Percentiles rank a stretch among this genome's conserved stretches.
phyloP scores from a whole-genome alignment of 2,113 vertebrate species.

The Xenopus borealis region DNA sequence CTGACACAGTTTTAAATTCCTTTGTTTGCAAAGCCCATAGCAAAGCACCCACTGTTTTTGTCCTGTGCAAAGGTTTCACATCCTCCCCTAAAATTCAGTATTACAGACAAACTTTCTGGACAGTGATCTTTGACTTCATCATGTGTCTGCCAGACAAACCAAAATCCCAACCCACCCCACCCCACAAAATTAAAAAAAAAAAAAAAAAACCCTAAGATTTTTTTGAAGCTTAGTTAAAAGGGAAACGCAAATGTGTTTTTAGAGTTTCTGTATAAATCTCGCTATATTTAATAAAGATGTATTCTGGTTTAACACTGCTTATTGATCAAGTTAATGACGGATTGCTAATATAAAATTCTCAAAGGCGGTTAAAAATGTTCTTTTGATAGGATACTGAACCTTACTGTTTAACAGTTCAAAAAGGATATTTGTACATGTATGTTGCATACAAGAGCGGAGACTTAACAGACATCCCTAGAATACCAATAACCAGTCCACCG shows the following conservation, averaged over 20 bases:
- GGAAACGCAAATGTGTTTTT: conserved; percentile 67
- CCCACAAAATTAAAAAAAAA: conserved; percentile 52
- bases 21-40: conserved; percentile 54
- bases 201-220: conserved; percentile 64
- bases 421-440: conserved; percentile 64
- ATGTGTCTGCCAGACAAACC: conserved; percentile 52
- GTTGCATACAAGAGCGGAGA: conserved; percentile 67
- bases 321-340: conserved; percentile 74
- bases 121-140: conserved; percentile 50
- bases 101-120: conserved; percentile 46
- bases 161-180: conserved; percentile 40
- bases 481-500: conserved; percentile 68
- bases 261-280: conserved; percentile 73
- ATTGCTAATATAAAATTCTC: conserved; percentile 76
- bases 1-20: neutral
- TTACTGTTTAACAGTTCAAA: conserved; percentile 73
- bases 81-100: conserved; percentile 66
- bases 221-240: conserved; percentile 68
- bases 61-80: conserved; percentile 47
- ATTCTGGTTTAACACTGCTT: conserved; percentile 75
- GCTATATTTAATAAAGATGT: conserved; percentile 71
- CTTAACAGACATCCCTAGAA: conserved; percentile 68
- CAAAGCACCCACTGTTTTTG: conserved; percentile 62
- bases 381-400: conserved; percentile 76
- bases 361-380: conserved; percentile 80